A percentile compares a stretch with the other conserved stretches of the same genome.
Evolutionary conservation across 64 coral and sea anemone genomes (phyloP).

Genomic region (Hydrozoanthus tunicans): DNA sequence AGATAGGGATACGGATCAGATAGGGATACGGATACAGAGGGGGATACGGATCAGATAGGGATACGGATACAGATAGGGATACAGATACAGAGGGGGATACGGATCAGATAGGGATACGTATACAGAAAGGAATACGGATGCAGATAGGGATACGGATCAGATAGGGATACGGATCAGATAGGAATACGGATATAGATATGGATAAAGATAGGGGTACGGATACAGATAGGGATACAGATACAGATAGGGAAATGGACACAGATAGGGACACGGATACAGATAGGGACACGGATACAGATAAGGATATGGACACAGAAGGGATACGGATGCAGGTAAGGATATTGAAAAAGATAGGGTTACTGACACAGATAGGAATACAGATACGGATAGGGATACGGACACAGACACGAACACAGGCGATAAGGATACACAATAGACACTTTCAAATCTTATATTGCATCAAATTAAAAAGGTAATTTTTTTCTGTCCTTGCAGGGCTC

Average conservation of each 20-base stretch:
- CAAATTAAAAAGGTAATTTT: neutral
- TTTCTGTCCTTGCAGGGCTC: slow-evolving; percentile 58
- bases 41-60: too few relatives aligned
- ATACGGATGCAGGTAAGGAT: neutral
- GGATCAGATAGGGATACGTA: too few relatives aligned
- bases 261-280: too few relatives aligned
- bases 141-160: neutral
- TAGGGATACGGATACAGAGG: too few relatives aligned
- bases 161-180: neutral
- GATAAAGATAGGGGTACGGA: neutral
- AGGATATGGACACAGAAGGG: neutral
- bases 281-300: too few relatives aligned
- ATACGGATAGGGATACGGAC: neutral
- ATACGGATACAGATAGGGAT: too few relatives aligned
- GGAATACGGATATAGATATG: neutral
- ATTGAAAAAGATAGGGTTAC: neutral
- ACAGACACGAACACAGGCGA: neutral
- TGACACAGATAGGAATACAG: neutral
- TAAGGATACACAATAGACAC: neutral
- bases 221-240: neutral
- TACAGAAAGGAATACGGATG: neutral
- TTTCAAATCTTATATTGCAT: neutral
- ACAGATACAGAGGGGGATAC: too few relatives aligned
- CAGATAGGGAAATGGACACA: too few relatives aligned
- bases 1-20: neutral